Evolutionary conservation across 2,888 invertebrate species (phyloP), one percentile per base, ranked within the genome.

Genomic region (Elmis aenea): DNA sequence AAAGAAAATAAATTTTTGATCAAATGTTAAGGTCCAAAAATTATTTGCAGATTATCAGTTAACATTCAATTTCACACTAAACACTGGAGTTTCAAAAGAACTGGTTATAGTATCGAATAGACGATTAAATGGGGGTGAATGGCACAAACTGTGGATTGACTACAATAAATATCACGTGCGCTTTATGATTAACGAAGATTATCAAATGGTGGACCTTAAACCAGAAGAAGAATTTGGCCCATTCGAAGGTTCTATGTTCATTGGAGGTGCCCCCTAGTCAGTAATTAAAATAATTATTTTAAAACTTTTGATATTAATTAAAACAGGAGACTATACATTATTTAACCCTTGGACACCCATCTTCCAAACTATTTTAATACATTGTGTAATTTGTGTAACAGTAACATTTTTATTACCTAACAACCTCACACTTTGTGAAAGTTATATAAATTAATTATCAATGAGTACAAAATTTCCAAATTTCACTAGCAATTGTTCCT

Each of bases 131-230:
- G 86, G 87, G 30, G 94, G 93, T 1, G 90, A 92, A 63, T 95
- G 94, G 95, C 94, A 95, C 66, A 90, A 92, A 69, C 83, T 94
- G 47, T 89, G 90, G 87, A 89, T 95, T 43, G 93, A 94, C 70
- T 91, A 92, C 63, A 92, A 93, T 68, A 84, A 87, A 62, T 88
- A 92, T 66, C 93, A 93, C 64, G 90, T 93, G 18, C 72, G 92
- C 45, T 90, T 93, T 61, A 91, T 91, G 84, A 83, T 93, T 48
- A 93, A 93, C 61, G 86, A 87, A 18, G 87, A 91, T 59, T 85
- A 81, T 58, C 82, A 85, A 70, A 90, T 91, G 87, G 81, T 90
- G 12, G 85, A 90, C 67, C 69, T 92, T 36, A 69, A 84, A 49
- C 76, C 84, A 6, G 88, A 89, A 62, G 89, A 91, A 62, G 86